phyloP scores from a whole-genome alignment of 2,888 invertebrate species.

The Phania funesta region DNA sequence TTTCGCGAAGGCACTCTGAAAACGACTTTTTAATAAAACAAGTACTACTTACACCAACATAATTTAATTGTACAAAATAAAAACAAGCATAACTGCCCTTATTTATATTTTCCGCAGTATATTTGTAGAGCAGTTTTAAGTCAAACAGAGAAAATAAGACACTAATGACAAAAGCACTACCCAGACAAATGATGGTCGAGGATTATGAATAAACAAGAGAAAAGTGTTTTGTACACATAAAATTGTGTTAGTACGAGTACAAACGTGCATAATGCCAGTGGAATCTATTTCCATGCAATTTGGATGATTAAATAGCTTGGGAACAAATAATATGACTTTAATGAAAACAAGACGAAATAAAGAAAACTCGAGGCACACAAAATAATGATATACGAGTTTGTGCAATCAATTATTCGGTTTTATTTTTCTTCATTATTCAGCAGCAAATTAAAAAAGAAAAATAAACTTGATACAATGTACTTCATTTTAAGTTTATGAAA shows the following conservation, averaged over 20 bases:
- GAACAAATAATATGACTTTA: constrained; percentile 40
- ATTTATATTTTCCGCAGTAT: constrained; percentile 8
- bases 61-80: not conserved
- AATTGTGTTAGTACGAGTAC: constrained; percentile 53
- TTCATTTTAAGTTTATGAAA: constrained; percentile 1
- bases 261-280: constrained; percentile 48
- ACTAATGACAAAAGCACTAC: not conserved
- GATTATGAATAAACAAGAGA: constrained; percentile 34
- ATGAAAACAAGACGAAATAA: not conserved
- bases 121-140: constrained; percentile 26
- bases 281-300: constrained; percentile 36
- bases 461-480: too few relatives aligned
- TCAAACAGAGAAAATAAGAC: not conserved
- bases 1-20: too few relatives aligned
- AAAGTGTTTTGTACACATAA: constrained; percentile 6
- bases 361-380: constrained; percentile 13
- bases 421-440: not conserved
- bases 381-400: constrained; percentile 19
- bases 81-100: not conserved
- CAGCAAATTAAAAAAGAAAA: not conserved
- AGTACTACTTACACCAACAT: too few relatives aligned
- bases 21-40: too few relatives aligned
- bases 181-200: constrained; percentile 28
- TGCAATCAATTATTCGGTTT: constrained; percentile 31
- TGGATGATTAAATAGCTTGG: constrained; percentile 41